Percentiles rank a stretch among this genome's conserved stretches.
phyloP scores from a whole-genome alignment of 37 sponge, comb jelly and placozoan species.

The Crambe crambe region DNA sequence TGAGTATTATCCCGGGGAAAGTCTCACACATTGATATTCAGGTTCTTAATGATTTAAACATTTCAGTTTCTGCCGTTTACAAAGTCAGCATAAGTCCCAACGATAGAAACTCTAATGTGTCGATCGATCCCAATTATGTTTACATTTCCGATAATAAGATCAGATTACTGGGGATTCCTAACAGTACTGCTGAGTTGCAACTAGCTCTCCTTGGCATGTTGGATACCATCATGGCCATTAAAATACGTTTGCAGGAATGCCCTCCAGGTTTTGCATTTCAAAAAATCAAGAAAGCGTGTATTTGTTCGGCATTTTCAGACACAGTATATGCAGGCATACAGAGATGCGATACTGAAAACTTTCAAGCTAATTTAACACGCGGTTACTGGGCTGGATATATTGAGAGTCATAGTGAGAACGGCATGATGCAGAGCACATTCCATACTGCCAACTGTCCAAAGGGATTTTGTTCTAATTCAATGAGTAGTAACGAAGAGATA shows the following conservation, averaged over 20 bases:
- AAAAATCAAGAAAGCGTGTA: background rate
- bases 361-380: background rate
- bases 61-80: background rate
- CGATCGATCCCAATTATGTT: background rate
- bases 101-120: background rate
- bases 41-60: background rate
- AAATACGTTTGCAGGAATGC: background rate
- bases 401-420: background rate
- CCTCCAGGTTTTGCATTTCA: background rate
- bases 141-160: background rate
- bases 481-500: background rate
- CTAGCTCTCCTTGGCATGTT: background rate
- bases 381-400: constrained; percentile 19
- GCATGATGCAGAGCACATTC: background rate
- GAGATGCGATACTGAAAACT: background rate
- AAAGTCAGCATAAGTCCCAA: background rate
- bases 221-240: background rate
- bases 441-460: background rate
- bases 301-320: background rate
- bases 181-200: background rate
- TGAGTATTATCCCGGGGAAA: background rate
- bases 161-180: background rate
- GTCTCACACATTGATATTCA: background rate
- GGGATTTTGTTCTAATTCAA: background rate
- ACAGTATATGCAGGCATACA: background rate